These are phyloP conservation scores for Drosophila nr. perissopoda DNA, from an alignment of 2,888 invertebrate genomes.

Conservation along the genomic window DNA sequence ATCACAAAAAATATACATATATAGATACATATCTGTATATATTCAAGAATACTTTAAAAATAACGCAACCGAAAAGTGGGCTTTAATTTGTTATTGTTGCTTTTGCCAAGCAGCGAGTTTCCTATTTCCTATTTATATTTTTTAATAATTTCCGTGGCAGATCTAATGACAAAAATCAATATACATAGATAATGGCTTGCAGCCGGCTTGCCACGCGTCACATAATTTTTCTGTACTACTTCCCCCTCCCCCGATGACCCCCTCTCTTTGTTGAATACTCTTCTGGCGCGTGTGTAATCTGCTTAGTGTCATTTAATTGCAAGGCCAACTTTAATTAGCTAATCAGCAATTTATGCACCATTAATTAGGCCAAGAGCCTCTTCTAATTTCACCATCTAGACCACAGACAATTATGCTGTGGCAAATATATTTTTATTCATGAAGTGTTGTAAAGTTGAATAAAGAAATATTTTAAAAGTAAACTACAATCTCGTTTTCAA, in stretches of 20 bases:
- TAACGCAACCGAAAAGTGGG: conserved; percentile 1
- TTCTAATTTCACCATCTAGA: conserved; percentile 18
- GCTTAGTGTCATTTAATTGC: conserved; percentile 57
- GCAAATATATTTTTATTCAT: background rate
- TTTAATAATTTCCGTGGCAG: conserved; percentile 37
- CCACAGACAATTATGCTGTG: background rate
- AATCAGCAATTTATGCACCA: conserved; percentile 65
- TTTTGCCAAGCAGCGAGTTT: conserved; percentile 25
- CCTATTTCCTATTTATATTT: conserved; percentile 4
- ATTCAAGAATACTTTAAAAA: conserved; percentile 19
- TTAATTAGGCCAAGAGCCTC: conserved; percentile 49
- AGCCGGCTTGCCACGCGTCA: conserved; percentile 35
- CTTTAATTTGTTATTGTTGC: conserved; percentile 30
- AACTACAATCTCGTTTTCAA: no score
- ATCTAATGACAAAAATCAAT: conserved; percentile 50
- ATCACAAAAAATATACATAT: conserved; percentile 18
- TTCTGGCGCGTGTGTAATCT: conserved; percentile 44
- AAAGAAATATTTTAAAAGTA: no score
- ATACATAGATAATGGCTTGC: conserved; percentile 38
- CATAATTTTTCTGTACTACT: background rate
- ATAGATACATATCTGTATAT: background rate
- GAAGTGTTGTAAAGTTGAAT: no score
- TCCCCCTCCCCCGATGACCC: background rate
- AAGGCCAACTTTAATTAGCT: conserved; percentile 57
- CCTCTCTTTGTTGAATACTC: background rate